Conservation (phyloP, 2,888 invertebrate genomes). For the Iselma pallidipennis region DNA sequence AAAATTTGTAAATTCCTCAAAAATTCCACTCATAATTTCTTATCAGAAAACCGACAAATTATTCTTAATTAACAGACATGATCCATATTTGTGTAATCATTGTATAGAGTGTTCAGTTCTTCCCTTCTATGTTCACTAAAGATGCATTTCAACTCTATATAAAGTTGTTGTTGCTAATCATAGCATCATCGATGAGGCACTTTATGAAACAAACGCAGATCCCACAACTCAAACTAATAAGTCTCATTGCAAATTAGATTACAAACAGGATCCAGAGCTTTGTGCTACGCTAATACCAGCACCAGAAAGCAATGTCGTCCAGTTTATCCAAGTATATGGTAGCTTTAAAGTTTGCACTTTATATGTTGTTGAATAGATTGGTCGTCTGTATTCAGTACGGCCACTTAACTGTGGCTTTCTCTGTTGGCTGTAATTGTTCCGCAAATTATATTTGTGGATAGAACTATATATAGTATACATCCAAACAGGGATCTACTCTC, state of each 20-base stretch:
- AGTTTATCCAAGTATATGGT: conserved; percentile 29
- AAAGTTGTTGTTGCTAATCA: conserved; percentile 38
- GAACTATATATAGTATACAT: conserved; percentile 41
- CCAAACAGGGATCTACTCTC: not conserved
- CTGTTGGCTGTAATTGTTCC: conserved; percentile 54
- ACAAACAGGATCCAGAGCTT: conserved; percentile 52
- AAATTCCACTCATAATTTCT: too few species aligned
- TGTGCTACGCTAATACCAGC: conserved; percentile 54
- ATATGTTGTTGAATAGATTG: conserved; percentile 34
- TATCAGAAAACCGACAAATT: too few species aligned
- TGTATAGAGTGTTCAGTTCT: too few species aligned
- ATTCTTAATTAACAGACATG: too few species aligned
- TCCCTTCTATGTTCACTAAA: not conserved
- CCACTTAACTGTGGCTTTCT: conserved; percentile 56
- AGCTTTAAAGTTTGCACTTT: conserved; percentile 38
- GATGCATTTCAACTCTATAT: conserved; percentile 14
- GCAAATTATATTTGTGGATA: conserved; percentile 56
- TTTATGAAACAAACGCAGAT: conserved; percentile 50
- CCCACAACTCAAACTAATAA: conserved; percentile 55
- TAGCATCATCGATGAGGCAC: conserved; percentile 46
- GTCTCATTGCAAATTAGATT: conserved; percentile 58
- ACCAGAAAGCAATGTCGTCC: conserved; percentile 51
- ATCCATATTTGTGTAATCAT: too few species aligned
- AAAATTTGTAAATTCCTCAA: too few species aligned
- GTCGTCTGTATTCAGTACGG: conserved; percentile 42